A percentile compares a stretch with the other conserved stretches of the same genome.
Conservation (phyloP, 2,113 vertebrate genomes). For the Eubucco bourcierii region DNA sequence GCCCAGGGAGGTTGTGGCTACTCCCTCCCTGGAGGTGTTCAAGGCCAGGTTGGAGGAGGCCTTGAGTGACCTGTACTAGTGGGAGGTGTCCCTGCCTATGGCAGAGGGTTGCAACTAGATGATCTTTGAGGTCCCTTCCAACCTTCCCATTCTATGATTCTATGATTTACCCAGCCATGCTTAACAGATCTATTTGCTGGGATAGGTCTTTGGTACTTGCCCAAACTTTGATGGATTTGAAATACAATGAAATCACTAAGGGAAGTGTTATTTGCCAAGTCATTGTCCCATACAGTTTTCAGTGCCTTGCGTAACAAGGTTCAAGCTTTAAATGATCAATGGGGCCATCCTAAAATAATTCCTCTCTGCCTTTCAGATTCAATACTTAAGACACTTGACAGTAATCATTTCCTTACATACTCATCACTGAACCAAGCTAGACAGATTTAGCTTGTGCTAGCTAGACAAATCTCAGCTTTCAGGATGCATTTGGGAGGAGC, state of each 20-base stretch:
- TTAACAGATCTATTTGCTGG: not conserved
- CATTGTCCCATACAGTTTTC: constrained; percentile 13
- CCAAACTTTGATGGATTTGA: constrained; percentile 2
- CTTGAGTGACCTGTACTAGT: no score
- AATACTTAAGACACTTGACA: constrained; percentile 60
- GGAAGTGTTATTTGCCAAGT: constrained; percentile 29
- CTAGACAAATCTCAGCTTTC: constrained; percentile 48
- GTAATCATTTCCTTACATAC: constrained; percentile 58
- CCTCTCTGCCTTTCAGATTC: constrained; percentile 41
- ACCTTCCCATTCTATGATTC: no score
- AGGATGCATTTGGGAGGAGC: constrained; percentile 7
- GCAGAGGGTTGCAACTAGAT: no score
- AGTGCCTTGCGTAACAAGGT: constrained; percentile 4
- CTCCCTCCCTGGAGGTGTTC: no score
- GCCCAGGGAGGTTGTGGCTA: no score
- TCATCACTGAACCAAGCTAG: constrained; percentile 47
- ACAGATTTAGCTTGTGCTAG: constrained; percentile 64
- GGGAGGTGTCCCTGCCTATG: no score
- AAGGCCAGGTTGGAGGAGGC: no score
- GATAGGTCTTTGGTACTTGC: not conserved
- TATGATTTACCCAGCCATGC: not conserved
- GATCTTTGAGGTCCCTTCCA: no score
- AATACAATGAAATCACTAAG: not conserved
- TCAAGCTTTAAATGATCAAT: constrained; percentile 34
- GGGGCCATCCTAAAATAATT: constrained; percentile 52